Evolutionary conservation across 2,113 vertebrate species (phyloP), one percentile per base, ranked within the genome.

Genomic region (Ellobius talpinus): DNA sequence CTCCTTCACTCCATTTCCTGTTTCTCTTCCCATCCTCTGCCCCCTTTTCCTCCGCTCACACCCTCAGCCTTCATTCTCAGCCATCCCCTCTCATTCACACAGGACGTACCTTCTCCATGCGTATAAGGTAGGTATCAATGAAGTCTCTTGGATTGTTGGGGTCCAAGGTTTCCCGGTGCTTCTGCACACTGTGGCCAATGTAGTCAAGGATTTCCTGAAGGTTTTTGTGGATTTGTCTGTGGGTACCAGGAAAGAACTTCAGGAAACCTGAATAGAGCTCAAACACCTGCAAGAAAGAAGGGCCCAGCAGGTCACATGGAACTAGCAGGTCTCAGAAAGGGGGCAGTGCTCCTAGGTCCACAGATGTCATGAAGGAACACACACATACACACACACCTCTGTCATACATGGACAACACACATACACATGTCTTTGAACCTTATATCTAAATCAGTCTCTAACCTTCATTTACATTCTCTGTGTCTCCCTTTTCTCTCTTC

Each of bases 41-140:
- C 0, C 29, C 10, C 31, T 4, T 63, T 42, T 13, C 5, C 70
- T 23, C 33, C 14, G 8, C 33, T 16, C n/a, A 0, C 16, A 7
- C 31, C 21, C 1, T 0, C 33, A 26, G 3, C 55, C 16, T 70
- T 63, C 61, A 12, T 14, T 19, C 2, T 7, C 13, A 7, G 26
- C 12, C 24, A 7, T 3, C 9, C 3, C 68, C 19, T 33, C n/a
- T 73, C 68, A 76, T n/a, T 24, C 23, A 16, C 17, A 1, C 8
- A 42, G 55, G 16, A 19, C 90, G 45, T 72, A 99, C 98, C 96
- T 98, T 95, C 36, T 98, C 96, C 95, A 98, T 98, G 92, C 96
- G 96, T 68, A 98, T 84, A 61, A 99, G 93, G 87, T 96, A 99
- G 42, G 86, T 65, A 4, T 99, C 98, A 0, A 98, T 98, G 42